Conservation (phyloP, 2,888 invertebrate genomes). For the Aspidiotus destructor region DNA sequence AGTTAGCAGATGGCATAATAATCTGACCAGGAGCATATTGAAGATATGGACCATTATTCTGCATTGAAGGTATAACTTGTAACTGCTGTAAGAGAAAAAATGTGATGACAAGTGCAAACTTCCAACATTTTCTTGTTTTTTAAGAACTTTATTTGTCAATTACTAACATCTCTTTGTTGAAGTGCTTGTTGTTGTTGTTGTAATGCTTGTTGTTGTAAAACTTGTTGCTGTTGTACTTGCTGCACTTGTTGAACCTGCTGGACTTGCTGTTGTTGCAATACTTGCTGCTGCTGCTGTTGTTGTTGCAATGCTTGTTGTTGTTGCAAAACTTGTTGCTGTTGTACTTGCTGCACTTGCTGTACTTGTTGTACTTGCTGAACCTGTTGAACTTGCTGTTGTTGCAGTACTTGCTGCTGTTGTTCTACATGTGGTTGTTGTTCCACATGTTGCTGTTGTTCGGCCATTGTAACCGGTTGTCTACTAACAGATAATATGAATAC, state of each 20-base stretch:
- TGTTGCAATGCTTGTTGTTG: slow-evolving; percentile 60
- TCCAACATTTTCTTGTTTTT: too few species aligned
- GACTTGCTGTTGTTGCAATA: background rate
- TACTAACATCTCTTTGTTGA: too few species aligned
- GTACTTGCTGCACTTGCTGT: slow-evolving; percentile 1
- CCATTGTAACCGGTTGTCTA: too few species aligned
- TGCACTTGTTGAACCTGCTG: background rate
- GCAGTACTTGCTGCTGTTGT: background rate
- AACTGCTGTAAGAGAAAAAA: slow-evolving; percentile 44
- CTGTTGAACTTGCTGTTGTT: slow-evolving; percentile 2
- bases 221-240: background rate
- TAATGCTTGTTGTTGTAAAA: background rate
- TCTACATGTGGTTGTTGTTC: too few species aligned
- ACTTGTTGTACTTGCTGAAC: background rate
- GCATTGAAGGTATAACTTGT: slow-evolving; percentile 74
- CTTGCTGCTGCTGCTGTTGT: slow-evolving; percentile 2
- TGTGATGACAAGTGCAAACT: background rate
- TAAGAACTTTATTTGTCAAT: too few species aligned
- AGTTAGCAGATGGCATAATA: slow-evolving; percentile 64
- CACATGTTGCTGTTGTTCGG: too few species aligned
- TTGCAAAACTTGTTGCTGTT: slow-evolving; percentile 40
- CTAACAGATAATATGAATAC: too few species aligned
- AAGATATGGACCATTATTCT: slow-evolving; percentile 59
- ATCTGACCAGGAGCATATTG: slow-evolving; percentile 46
- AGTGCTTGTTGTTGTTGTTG: background rate